Conservation (phyloP, 2,888 invertebrate species). For the Bibio marci region DNA sequence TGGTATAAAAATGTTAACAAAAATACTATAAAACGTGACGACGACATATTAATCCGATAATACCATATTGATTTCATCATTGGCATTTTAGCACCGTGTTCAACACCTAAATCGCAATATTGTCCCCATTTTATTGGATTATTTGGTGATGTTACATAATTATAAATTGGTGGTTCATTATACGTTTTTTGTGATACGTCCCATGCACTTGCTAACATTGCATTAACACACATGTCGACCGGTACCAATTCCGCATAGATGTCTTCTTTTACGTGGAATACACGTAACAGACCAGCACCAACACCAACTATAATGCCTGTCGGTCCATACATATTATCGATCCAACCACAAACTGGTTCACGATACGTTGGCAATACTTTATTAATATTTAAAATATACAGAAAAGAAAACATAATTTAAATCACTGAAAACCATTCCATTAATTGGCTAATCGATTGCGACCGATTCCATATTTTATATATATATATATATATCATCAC, state of each 20-base stretch:
- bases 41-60: conserved; percentile 33
- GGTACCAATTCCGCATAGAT: conserved; percentile 28
- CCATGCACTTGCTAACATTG: conserved; percentile 29
- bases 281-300: conserved; percentile 40
- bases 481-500: conserved; percentile 11
- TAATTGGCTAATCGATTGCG: not conserved
- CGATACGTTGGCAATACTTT: conserved; percentile 31
- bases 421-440: not conserved
- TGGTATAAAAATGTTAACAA: conserved; percentile 40
- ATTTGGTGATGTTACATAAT: conserved; percentile 66
- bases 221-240: conserved; percentile 30
- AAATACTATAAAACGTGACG: conserved; percentile 26
- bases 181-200: conserved; percentile 27
- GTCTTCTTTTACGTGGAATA: conserved; percentile 19
- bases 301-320: conserved; percentile 30
- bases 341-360: conserved; percentile 45
- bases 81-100: conserved; percentile 36
- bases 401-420: not conserved
- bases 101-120: conserved; percentile 35
- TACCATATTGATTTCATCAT: conserved; percentile 51
- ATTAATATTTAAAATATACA: not conserved
- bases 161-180: conserved; percentile 48
- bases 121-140: conserved; percentile 68
- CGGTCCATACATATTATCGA: conserved; percentile 49
- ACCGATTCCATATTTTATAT: too few species aligned